phyloP scores from a whole-genome alignment of 2,797 vertebrate genomes.

The Pipistrellus nathusii region DNA sequence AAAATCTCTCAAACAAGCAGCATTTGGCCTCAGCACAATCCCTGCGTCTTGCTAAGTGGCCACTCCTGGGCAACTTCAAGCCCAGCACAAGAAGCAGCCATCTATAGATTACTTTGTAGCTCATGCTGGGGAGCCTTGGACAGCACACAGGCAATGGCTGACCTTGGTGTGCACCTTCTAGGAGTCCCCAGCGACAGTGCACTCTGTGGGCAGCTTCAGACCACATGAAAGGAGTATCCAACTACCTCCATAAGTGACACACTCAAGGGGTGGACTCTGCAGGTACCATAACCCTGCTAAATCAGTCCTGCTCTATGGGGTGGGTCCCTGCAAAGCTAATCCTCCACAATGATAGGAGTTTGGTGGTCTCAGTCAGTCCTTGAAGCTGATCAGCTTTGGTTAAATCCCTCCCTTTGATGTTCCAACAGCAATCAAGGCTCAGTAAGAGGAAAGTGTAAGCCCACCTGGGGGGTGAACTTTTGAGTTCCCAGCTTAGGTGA shows the following conservation, averaged over 20 bases:
- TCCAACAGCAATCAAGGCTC: background rate
- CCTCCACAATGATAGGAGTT: background rate
- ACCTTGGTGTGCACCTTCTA: background rate
- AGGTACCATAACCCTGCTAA: background rate
- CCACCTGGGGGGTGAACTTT: background rate
- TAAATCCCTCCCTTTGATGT: background rate
- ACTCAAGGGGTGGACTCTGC: background rate
- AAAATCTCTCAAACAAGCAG: background rate
- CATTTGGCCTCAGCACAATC: background rate
- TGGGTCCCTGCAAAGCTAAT: background rate
- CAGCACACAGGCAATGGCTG: background rate
- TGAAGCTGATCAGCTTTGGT: background rate
- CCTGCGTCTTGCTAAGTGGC: background rate
- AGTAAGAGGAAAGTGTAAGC: background rate
- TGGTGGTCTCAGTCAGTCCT: background rate
- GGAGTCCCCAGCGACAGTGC: background rate
- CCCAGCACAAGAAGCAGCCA: background rate
- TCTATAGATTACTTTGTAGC: background rate
- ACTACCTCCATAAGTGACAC: background rate
- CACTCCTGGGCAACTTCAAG: background rate
- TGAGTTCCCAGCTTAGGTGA: background rate
- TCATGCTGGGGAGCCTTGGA: background rate
- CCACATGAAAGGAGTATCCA: background rate
- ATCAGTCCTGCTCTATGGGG: background rate
- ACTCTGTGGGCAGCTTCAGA: background rate